Base-by-base conservation (phyloP, 2,888 invertebrate genomes). In the Aromia moschata region DNA sequence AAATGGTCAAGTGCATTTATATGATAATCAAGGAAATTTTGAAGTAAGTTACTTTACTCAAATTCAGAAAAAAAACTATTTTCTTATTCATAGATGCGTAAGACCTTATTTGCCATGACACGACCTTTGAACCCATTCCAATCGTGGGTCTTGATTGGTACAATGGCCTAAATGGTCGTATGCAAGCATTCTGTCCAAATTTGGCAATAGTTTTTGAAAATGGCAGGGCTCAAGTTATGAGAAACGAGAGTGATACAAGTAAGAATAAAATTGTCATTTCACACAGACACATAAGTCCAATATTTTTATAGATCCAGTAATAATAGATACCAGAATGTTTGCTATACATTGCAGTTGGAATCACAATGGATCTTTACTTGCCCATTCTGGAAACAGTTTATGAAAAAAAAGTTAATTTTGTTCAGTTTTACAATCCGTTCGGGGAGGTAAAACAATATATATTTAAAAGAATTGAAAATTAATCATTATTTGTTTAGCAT, bases 1-100 rank as follows among this genome's bases (percentile, higher is more conserved):
- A 53, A 95, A 88, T 81, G 97, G 98, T 1, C 96, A 98, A 81
- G 87, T 98, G 12, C 96, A 98, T 80, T 83, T 96, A 4, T 99
- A 96, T 81, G 98, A 99, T 78, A 93, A 92, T 75, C 91, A 93
- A 77, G 98, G 98, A 62, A 89, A 88, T 74, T 90, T 89, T 79
- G 85, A 86, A 63, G 89, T 89, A 80, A 71, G 82, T 79, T 14
- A n/a, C n/a, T n/a, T n/a, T n/a, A n/a, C n/a, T n/a, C n/a, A n/a
- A n/a, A n/a, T n/a, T n/a, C n/a, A n/a, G n/a, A n/a, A n/a, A n/a
- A n/a, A n/a, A n/a, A 20, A 56, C 46, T 18, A 37, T 10, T 53
- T 58, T 33, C 18, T 36, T 53, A 45, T 52, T 83, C 83, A 56
- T 76, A 96, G 91, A 92, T 92, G 85, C 90, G 90, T 72, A 79